Base-by-base conservation (phyloP, 2,888 invertebrate genomes). In the Drosophila vallismaia region DNA sequence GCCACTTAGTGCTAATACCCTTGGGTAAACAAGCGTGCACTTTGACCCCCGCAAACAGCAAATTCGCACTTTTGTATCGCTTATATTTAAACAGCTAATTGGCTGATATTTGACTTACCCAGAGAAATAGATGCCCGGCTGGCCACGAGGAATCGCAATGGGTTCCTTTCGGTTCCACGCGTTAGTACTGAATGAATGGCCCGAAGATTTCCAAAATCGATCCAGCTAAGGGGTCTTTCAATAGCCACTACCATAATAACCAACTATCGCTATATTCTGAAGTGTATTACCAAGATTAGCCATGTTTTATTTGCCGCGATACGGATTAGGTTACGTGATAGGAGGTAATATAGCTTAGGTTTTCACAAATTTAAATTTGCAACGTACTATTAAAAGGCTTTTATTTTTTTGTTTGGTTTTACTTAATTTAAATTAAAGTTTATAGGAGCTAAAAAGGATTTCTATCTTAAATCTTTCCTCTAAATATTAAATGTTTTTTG, bases 211-310 rank as follows among this genome's bases (percentile, higher is more conserved):
- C 5, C 45, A 48, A 10, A 38, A 59, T 48, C 62, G 14, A 42
- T 60, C 67, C 70, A 66, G 67, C 72, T 70, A 75, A 66, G 86
- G 79, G 85, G 76, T 78, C 79, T 87, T 78, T 71, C 55, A 73
- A 66, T 64, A 71, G 70, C 29, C 56, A 46, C 40, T 55, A 6
- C 67, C 75, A 85, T 85, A 79, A 66, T 58, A 24, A n/a, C 19
- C n/a, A 49, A 48, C 60, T 56, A 73, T 57, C 72, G 60, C 38
- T 51, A 2, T 19, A 40, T 58, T 12, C 19, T 63, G 14, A n/a
- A 64, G 72, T 55, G 51, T 75, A 70, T 66, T 45, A 19, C 45
- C 54, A n/a, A 77, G 82, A 82, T 82, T 87, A 82, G 71, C 82
- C 29, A 9, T 31, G 53, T 68, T 64, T 74, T 71, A 73, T 66